A percentile compares a stretch with the other conserved stretches of the same genome.
Evolutionary conservation across 2,888 invertebrate species (phyloP).

Genomic region (Coleophora deauratella): DNA sequence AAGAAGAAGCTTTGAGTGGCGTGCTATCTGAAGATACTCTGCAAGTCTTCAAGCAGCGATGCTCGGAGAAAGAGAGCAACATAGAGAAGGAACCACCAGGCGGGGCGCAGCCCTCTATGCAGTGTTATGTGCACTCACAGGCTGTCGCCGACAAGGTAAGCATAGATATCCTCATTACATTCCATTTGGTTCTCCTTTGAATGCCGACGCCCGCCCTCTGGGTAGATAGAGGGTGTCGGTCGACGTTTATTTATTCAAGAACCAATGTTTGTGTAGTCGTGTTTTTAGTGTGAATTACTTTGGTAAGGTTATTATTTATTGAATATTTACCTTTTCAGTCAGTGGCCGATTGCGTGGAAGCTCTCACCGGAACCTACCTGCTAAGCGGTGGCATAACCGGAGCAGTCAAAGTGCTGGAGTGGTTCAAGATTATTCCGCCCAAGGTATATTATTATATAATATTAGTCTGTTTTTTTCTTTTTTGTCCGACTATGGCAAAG

Average conservation of each 20-base stretch:
- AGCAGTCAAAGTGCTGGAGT: conserved; percentile 74
- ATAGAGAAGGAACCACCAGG: conserved; percentile 42
- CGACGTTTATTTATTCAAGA: neutral
- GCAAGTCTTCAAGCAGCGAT: conserved; percentile 29
- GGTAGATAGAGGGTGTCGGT: neutral
- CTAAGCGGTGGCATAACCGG: conserved; percentile 47
- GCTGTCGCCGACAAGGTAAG: conserved; percentile 75
- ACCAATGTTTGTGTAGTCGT: no score
- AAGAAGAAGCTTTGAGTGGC: conserved; percentile 52
- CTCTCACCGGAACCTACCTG: conserved; percentile 80
- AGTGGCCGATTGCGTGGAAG: conserved; percentile 88
- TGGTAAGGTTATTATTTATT: no score
- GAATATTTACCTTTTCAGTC: no score
- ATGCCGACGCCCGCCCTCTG: neutral
- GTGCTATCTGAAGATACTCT: conserved; percentile 35
- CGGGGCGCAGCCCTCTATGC: conserved; percentile 59
- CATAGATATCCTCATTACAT: neutral
- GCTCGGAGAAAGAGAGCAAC: conserved; percentile 27
- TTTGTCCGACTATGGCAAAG: neutral
- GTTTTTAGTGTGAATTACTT: neutral
- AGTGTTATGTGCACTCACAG: conserved; percentile 66
- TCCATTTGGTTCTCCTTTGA: neutral
- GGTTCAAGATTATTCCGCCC: conserved; percentile 76
- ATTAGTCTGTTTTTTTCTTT: neutral
- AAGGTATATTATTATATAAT: neutral